Base-by-base conservation (phyloP, 1,140 invertebrate genomes). In the Potamilus streckersoni region DNA sequence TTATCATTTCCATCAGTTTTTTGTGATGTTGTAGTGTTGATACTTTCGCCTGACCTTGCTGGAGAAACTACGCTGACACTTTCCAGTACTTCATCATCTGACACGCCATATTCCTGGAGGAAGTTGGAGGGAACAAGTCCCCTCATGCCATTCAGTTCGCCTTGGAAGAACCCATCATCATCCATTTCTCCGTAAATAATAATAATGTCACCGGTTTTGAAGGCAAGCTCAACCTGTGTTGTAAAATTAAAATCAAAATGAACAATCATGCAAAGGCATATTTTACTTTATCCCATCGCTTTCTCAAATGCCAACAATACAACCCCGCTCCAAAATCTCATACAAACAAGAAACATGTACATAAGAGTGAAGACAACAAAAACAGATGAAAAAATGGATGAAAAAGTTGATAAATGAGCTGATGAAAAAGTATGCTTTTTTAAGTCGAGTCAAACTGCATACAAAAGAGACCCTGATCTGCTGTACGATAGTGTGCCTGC, bases 101-200 rank as follows among this genome's bases (percentile, higher is more conserved):
- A 82, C 2, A 80, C 66, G 11, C 82, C 81, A 1, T 80, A 82
- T 31, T 87, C 84, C 71, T 86, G 81, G 6, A 89, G 76, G 78
- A 98, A 99, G 90, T 99, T 99, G 2, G 97, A 97, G 16, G 98
- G 98, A 2, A 99, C 97, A 12, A 99, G 92, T 23, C 98, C 98
- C 61, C 96, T 92, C 67, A 95, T 92, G 15, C 98, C 98, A 85
- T 98, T 96, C 71, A 99, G 89, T 88, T 99, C 97, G 55, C 97
- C 98, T 93, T 96, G 96, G 87, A 97, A 99, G 91, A 99, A 99
- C 14, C 98, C 98, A 90, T 99, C 98, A 0, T 94, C 93, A 89
- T 99, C 98, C 91, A 98, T 98, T 67, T 99, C 97, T 4, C 98
- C 98, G 90, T 93, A 97, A 27, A 99, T 95, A 92, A 98, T 98